Percentiles rank a stretch among this genome's conserved stretches.
These are phyloP conservation scores for Gonocerus acuteangulatus DNA, from an alignment of 2,888 invertebrate genomes.

Conservation along the genomic window DNA sequence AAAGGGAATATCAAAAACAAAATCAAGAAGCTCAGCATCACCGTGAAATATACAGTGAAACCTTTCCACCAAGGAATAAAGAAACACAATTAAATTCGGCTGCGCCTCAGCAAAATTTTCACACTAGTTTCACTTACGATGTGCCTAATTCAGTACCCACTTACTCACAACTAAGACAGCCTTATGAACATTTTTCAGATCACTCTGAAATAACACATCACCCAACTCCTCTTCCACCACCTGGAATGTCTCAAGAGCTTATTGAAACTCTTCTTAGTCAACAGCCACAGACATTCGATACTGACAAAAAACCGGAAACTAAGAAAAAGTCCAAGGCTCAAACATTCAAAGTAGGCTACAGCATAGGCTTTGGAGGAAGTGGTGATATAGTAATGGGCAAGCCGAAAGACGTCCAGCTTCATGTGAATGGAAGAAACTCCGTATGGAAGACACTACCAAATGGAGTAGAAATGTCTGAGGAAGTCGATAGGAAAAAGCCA, in stretches of 20 bases:
- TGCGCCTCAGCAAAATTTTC: too few relatives aligned
- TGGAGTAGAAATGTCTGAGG: slow-evolving; percentile 41
- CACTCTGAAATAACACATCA: too few relatives aligned
- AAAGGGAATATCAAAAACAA: neutral
- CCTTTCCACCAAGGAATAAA: neutral
- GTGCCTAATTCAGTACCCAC: too few relatives aligned
- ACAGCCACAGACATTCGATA: slow-evolving; percentile 34
- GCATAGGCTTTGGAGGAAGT: slow-evolving; percentile 40
- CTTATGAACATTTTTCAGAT: too few relatives aligned
- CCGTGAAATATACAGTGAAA: neutral
- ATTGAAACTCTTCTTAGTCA: slow-evolving; percentile 33
- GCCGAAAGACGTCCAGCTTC: slow-evolving; percentile 31
- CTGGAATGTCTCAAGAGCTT: slow-evolving; percentile 33
- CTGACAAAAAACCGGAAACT: slow-evolving; percentile 21
- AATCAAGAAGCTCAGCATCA: slow-evolving; percentile 4
- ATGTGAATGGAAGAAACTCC: slow-evolving; percentile 35
- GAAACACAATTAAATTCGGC: neutral
- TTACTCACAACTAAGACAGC: too few relatives aligned
- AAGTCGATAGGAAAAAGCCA: slow-evolving; percentile 25
- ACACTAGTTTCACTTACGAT: too few relatives aligned
- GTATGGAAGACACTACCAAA: slow-evolving; percentile 41
- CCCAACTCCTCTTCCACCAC: slow-evolving; percentile 15
- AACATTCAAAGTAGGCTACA: slow-evolving; percentile 42
- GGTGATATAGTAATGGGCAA: slow-evolving; percentile 31
- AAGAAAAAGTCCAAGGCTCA: slow-evolving; percentile 31